A percentile compares a stretch with the other conserved stretches of the same genome.
Evolutionary conservation across 1,140 invertebrate genomes (phyloP).

Genomic region (Heliconius hewitsoni): DNA sequence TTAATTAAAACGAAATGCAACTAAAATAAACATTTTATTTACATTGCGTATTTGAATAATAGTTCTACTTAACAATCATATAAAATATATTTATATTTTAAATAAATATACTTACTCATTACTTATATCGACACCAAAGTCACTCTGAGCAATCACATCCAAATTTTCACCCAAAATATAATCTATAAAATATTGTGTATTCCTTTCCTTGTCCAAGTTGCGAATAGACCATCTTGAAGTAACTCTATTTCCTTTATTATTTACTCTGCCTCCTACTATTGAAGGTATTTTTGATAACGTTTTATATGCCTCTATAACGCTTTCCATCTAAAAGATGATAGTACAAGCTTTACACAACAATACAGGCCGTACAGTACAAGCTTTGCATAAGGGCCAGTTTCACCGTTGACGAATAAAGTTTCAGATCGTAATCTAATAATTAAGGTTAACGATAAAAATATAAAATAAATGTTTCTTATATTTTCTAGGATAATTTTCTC

Average conservation of each 20-base stretch:
- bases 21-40: too few relatives aligned
- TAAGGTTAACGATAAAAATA: too few relatives aligned
- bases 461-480: too few relatives aligned
- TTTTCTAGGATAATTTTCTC: too few relatives aligned
- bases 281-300: conserved; percentile 82
- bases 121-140: conserved; percentile 82
- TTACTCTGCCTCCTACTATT: conserved; percentile 80
- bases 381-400: too few relatives aligned
- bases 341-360: too few relatives aligned
- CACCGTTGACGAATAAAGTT: too few relatives aligned
- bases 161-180: conserved; percentile 81
- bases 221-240: conserved; percentile 83
- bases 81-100: too few relatives aligned
- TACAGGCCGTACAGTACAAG: too few relatives aligned
- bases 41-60: neutral
- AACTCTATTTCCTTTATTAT: conserved; percentile 65
- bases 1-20: too few relatives aligned
- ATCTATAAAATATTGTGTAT: conserved; percentile 81
- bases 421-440: too few relatives aligned
- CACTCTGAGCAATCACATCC: conserved; percentile 72
- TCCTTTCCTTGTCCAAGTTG: conserved; percentile 83
- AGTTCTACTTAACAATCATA: neutral
- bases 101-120: conserved; percentile 81
- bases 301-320: conserved; percentile 83
- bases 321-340: conserved; percentile 81